Evolutionary conservation across 2,797 vertebrate genomes (phyloP).

Genomic region (Acanthornis magna): DNA sequence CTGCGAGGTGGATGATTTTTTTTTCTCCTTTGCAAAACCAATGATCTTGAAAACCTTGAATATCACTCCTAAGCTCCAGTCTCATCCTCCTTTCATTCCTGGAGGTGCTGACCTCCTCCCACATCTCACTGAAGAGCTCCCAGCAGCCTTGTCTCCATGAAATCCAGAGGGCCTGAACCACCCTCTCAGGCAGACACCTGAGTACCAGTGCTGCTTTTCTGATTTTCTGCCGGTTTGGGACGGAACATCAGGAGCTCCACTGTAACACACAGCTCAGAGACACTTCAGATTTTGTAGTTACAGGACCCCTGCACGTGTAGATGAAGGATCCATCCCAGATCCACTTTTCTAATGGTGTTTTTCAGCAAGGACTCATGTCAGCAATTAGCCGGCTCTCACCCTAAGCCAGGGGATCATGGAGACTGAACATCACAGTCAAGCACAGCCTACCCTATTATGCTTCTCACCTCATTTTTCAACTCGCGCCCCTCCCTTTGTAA

Average conservation of each 20-base stretch:
- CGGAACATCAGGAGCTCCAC: neutral
- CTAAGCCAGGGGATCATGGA: neutral
- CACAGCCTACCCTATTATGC: neutral
- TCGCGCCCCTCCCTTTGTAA: constrained; percentile 17
- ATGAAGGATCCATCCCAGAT: neutral
- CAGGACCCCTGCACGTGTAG: accelerated
- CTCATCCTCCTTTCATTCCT: neutral
- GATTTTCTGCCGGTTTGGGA: neutral
- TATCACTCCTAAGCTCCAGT: neutral
- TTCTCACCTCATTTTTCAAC: constrained; percentile 9
- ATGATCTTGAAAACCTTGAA: neutral
- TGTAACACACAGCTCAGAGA: neutral
- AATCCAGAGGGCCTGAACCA: neutral
- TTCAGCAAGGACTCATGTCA: neutral
- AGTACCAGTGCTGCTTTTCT: neutral
- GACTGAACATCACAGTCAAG: neutral
- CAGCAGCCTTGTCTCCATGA: neutral
- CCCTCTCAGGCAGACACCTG: neutral
- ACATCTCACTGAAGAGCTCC: neutral
- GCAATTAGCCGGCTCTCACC: neutral
- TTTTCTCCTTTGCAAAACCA: neutral
- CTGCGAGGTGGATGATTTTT: neutral
- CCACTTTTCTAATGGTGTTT: neutral
- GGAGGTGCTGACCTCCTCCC: neutral
- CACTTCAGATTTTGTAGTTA: neutral